These are phyloP conservation scores for Bolinopsis microptera DNA, from an alignment of 37 sponge, comb jelly and placozoan genomes.

Conservation along the genomic window DNA sequence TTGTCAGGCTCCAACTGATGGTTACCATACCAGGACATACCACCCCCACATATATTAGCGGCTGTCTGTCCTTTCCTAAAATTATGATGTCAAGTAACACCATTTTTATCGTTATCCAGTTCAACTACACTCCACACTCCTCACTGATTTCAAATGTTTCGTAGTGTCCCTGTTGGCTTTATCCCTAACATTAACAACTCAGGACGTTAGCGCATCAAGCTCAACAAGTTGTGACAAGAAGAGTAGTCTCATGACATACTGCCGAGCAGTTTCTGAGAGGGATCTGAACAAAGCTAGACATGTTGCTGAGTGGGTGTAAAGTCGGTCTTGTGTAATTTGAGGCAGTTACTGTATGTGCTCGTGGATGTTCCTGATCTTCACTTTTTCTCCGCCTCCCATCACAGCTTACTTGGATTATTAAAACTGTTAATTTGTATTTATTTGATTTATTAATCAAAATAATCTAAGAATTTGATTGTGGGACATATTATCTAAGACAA, in stretches of 20 bases:
- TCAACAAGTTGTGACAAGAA: not conserved
- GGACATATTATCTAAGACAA: too few species aligned
- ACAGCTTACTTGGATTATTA: not conserved
- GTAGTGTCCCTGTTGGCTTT: constrained; percentile 15
- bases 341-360: constrained; percentile 46
- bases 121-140: constrained; percentile 38
- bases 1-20: constrained; percentile 54
- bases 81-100: not conserved
- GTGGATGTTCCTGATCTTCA: not conserved
- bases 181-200: not conserved
- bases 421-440: not conserved
- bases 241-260: constrained; percentile 13
- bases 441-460: not conserved
- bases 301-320: constrained; percentile 42
- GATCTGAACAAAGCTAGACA: constrained; percentile 6
- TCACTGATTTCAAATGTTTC: not conserved
- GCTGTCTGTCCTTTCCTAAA: constrained; percentile 4
- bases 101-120: not conserved
- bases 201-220: not conserved
- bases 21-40: constrained; percentile 40
- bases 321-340: constrained; percentile 20
- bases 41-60: constrained; percentile 50
- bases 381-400: not conserved
- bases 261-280: not conserved
- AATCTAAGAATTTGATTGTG: too few species aligned